Conservation (phyloP, 2,888 invertebrate species). For the Apamea sordens region DNA sequence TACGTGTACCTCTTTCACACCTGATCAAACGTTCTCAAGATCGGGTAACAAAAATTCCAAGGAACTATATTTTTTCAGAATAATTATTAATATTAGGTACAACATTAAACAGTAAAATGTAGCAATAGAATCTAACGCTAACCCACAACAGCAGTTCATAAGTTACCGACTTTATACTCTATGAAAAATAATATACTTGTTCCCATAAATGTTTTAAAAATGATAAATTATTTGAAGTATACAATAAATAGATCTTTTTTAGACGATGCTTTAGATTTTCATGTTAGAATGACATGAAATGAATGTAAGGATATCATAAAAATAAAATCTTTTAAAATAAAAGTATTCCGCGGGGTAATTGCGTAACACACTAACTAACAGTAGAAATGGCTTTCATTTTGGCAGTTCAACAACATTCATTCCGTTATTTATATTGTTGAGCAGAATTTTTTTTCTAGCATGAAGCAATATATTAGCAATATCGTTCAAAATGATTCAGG, state of each 20-base stretch:
- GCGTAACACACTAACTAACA: background rate
- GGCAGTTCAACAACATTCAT: background rate
- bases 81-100: constrained; percentile 36
- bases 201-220: constrained; percentile 64
- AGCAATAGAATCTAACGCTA: constrained; percentile 64
- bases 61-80: constrained; percentile 22
- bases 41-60: constrained; percentile 20
- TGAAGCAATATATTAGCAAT: too few relatives aligned
- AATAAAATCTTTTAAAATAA: background rate
- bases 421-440: background rate
- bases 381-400: background rate
- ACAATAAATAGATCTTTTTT: constrained; percentile 8
- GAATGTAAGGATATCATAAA: background rate
- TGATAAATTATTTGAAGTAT: constrained; percentile 24
- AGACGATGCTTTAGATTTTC: constrained; percentile 1
- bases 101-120: constrained; percentile 56
- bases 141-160: constrained; percentile 73
- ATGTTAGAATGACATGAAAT: background rate
- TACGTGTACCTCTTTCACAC: background rate
- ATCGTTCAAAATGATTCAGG: too few relatives aligned
- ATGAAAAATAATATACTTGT: constrained; percentile 70
- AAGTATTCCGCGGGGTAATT: background rate
- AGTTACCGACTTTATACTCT: constrained; percentile 67
- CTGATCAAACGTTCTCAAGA: constrained; percentile 31
- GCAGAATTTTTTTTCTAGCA: background rate